Conservation (phyloP, 2,797 vertebrate species). For the Tapera naevia region DNA sequence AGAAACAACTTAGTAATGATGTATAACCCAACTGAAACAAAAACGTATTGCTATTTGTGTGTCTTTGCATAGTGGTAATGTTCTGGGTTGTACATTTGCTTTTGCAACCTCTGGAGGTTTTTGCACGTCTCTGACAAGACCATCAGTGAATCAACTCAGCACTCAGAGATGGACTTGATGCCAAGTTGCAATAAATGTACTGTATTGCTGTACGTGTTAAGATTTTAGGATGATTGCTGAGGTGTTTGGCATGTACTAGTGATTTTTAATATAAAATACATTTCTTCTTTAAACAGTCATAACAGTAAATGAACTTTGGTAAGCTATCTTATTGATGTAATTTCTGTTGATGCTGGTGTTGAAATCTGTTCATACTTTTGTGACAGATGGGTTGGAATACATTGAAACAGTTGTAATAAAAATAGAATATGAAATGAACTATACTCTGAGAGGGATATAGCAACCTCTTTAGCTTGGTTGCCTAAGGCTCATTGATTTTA, state of each 20-base stretch:
- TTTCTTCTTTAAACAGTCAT: background rate
- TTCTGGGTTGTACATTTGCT: background rate
- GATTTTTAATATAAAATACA: background rate
- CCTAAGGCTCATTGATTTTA: background rate
- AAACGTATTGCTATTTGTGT: background rate
- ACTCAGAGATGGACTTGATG: background rate
- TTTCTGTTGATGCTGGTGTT: background rate
- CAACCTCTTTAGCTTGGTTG: background rate
- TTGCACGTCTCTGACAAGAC: background rate
- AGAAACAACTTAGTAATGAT: background rate
- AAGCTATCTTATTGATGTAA: background rate
- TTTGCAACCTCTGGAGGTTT: background rate
- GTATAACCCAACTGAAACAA: background rate
- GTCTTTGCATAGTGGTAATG: background rate
- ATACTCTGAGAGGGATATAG: background rate
- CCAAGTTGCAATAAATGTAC: background rate
- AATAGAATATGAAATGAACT: background rate
- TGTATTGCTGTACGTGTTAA: background rate
- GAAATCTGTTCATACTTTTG: background rate
- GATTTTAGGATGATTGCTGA: background rate
- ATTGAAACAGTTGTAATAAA: background rate
- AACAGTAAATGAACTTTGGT: background rate
- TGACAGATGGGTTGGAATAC: background rate
- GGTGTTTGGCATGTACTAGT: background rate
- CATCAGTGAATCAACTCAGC: background rate